Evolutionary conservation across 1,140 invertebrate species (phyloP).

Genomic region (Drosophila burlai): DNA sequence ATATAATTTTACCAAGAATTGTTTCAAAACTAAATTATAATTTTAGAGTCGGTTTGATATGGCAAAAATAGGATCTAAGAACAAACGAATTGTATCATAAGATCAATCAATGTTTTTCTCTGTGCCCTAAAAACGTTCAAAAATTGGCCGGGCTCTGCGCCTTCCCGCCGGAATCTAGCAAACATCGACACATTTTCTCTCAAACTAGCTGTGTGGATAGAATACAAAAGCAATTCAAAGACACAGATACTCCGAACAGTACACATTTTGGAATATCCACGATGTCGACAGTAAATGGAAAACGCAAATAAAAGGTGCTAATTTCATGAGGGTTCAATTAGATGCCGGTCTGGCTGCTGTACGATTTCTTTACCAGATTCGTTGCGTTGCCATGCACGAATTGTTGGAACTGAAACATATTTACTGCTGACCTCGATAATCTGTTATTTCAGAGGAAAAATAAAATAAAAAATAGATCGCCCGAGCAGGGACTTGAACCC

Average conservation of each 20-base stretch:
- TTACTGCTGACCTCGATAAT: not conserved
- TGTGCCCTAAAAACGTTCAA: slow-evolving; percentile 40
- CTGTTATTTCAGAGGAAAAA: not conserved
- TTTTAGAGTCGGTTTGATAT: too few relatives aligned
- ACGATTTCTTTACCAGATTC: slow-evolving; percentile 59
- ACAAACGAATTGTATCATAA: too few relatives aligned
- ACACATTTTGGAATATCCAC: slow-evolving; percentile 70
- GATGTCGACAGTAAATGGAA: slow-evolving; percentile 65
- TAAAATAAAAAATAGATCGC: slow-evolving; percentile 80
- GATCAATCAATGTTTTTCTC: not conserved
- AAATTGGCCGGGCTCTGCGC: slow-evolving; percentile 18
- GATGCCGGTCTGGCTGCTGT: slow-evolving; percentile 45
- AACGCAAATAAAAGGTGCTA: slow-evolving; percentile 82
- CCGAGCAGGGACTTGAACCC: slow-evolving; percentile 93
- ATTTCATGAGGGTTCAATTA: slow-evolving; percentile 85
- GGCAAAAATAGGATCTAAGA: too few relatives aligned
- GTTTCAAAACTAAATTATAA: too few relatives aligned
- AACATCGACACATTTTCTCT: slow-evolving; percentile 35
- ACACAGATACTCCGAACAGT: slow-evolving; percentile 50
- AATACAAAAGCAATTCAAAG: slow-evolving; percentile 28
- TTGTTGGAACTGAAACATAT: slow-evolving; percentile 21
- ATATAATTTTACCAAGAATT: too few relatives aligned
- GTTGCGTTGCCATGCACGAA: slow-evolving; percentile 5
- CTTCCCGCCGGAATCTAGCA: slow-evolving; percentile 31
- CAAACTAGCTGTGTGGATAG: slow-evolving; percentile 1